A percentile compares a stretch with the other conserved stretches of the same genome.
phyloP scores from a whole-genome alignment of 2,797 vertebrate genomes.

The Centropyge bicolor region DNA sequence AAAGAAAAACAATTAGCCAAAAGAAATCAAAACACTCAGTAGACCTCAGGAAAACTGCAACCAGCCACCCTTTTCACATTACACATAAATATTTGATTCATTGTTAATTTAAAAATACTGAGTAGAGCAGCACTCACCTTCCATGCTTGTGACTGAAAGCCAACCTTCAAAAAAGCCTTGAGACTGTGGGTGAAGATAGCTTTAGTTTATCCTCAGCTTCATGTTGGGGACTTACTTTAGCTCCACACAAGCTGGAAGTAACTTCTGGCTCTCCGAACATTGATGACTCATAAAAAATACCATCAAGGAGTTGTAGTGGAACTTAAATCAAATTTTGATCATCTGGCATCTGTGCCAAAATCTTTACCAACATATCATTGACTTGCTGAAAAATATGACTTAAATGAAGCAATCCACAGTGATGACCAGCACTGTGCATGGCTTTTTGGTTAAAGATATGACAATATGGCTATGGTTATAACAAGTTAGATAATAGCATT shows the following conservation, averaged over 20 bases:
- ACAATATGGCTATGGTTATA: slow-evolving; percentile 10
- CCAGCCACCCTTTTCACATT: neutral
- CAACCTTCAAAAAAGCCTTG: neutral
- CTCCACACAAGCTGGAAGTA: too few species aligned
- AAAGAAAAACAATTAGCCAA: neutral
- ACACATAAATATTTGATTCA: neutral
- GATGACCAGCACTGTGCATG: neutral
- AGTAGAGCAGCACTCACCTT: neutral
- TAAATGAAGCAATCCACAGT: neutral
- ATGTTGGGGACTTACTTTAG: neutral
- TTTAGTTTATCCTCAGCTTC: neutral
- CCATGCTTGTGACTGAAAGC: neutral
- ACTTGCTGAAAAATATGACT: neutral
- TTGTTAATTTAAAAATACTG: neutral
- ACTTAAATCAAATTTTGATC: neutral
- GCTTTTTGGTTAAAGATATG: neutral
- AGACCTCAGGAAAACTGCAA: neutral
- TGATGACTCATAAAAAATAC: neutral
- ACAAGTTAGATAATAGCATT: slow-evolving; percentile 40
- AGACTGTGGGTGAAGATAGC: too few species aligned
- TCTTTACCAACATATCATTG: neutral
- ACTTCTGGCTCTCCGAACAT: neutral
- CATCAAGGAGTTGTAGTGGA: neutral
- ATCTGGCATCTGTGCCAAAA: too few species aligned
- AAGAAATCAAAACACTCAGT: neutral